phyloP scores from a whole-genome alignment of 2,888 invertebrate genomes.

The Syritta pipiens region DNA sequence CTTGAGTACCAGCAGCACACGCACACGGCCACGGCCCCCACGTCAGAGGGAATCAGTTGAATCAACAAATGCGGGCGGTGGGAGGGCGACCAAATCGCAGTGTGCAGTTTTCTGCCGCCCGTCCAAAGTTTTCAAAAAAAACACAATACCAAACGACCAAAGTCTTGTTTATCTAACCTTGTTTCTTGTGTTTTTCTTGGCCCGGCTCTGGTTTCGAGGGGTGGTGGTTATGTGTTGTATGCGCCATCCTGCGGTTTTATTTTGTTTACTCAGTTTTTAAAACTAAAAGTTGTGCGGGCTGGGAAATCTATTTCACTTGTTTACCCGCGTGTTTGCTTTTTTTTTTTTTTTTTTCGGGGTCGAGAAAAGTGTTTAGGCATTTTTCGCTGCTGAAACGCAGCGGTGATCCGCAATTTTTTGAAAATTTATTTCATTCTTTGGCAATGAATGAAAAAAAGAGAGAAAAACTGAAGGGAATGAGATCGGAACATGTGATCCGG shows the following conservation, averaged over 20 bases:
- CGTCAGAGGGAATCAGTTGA: constrained; percentile 46
- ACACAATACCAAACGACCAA: constrained; percentile 39
- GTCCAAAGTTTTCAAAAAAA: constrained; percentile 23
- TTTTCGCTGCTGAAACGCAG: background rate
- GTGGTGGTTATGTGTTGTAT: constrained; percentile 10
- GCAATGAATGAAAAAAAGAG: constrained; percentile 35
- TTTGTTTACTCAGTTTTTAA: constrained; percentile 60
- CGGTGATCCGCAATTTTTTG: constrained; percentile 1
- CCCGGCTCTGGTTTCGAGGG: constrained; percentile 28
- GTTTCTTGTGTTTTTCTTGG: constrained; percentile 66
- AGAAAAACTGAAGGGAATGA: constrained; percentile 13
- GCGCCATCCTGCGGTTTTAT: constrained; percentile 61
- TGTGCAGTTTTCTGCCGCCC: constrained; percentile 22
- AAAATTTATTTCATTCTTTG: constrained; percentile 26
- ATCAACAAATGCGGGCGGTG: constrained; percentile 55
- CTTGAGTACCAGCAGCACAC: background rate
- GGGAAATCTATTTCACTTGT: constrained; percentile 29
- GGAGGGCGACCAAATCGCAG: constrained; percentile 15
- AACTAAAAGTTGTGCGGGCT: constrained; percentile 49
- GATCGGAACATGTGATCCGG: too few relatives aligned
- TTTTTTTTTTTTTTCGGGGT: constrained; percentile 24
- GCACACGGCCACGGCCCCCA: too few relatives aligned
- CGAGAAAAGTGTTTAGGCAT: constrained; percentile 26
- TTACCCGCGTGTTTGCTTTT: constrained; percentile 5
- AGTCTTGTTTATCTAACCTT: constrained; percentile 64